Evolutionary conservation across 1,140 invertebrate species (phyloP).

Genomic region (Aphelinus certus): DNA sequence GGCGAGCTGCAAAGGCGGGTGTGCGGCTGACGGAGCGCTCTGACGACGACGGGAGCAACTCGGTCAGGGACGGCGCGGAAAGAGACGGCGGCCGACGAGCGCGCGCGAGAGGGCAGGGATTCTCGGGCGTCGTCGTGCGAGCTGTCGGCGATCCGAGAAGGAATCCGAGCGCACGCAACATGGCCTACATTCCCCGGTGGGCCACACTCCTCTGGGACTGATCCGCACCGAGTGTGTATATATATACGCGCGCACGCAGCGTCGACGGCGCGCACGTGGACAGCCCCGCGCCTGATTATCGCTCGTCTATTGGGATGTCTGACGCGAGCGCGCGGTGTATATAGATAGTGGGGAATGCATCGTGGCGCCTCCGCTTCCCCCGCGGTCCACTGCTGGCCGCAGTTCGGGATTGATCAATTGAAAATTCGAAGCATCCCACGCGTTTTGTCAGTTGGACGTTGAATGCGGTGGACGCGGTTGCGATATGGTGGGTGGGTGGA

Average conservation of each 20-base stretch:
- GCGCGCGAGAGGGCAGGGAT: slow-evolving; percentile 21
- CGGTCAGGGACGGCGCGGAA: slow-evolving; percentile 22
- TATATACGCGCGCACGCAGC: neutral
- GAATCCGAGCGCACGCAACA: slow-evolving; percentile 33
- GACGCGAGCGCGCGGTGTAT: too few species aligned
- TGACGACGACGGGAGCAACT: slow-evolving; percentile 22
- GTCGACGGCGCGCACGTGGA: neutral
- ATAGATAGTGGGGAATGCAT: too few species aligned
- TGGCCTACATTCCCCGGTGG: slow-evolving; percentile 52
- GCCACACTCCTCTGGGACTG: slow-evolving; percentile 1
- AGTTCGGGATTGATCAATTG: too few species aligned
- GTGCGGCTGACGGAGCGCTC: neutral
- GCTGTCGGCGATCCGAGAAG: neutral
- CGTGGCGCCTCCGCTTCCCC: too few species aligned
- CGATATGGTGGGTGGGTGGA: too few species aligned
- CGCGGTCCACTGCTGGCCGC: too few species aligned
- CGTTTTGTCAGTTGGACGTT: too few species aligned
- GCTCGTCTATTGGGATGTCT: neutral
- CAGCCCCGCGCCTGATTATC: neutral
- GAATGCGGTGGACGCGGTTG: too few species aligned
- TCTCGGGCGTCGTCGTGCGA: slow-evolving; percentile 38
- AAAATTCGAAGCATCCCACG: too few species aligned
- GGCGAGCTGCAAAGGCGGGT: neutral
- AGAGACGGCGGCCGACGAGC: neutral
- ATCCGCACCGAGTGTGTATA: neutral